phyloP scores from a whole-genome alignment of 2,888 invertebrate species.

The Vannuccia rotundouncinata region DNA sequence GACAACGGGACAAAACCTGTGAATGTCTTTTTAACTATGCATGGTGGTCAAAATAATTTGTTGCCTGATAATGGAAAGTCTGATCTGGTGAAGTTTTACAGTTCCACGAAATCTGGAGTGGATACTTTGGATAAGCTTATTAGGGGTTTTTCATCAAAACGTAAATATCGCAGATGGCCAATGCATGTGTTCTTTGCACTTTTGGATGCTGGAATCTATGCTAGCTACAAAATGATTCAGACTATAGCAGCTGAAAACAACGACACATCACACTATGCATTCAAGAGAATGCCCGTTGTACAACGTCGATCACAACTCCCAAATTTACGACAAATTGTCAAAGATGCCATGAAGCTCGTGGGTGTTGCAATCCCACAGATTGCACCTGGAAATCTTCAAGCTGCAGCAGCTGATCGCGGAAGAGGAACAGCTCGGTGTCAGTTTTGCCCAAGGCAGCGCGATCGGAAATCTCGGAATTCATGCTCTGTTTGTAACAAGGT shows the following conservation, averaged over 20 bases:
- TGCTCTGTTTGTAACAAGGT: too few species aligned
- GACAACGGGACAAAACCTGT: constrained; percentile 21
- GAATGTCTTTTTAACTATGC: constrained; percentile 18
- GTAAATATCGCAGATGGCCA: constrained; percentile 28
- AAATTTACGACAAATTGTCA: neutral
- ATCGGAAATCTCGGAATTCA: constrained; percentile 17
- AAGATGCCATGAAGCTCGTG: constrained; percentile 11
- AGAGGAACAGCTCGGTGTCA: neutral
- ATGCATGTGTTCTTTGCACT: neutral
- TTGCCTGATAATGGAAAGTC: neutral
- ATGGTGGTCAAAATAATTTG: neutral
- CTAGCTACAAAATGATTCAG: neutral
- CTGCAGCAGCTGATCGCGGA: too few species aligned
- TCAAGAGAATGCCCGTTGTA: constrained; percentile 13
- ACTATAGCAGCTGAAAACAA: neutral
- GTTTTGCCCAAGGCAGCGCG: constrained; percentile 34
- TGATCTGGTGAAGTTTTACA: neutral
- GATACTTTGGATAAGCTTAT: constrained; percentile 17
- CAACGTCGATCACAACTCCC: neutral
- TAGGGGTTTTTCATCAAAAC: neutral
- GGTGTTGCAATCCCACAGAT: neutral
- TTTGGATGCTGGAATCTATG: neutral
- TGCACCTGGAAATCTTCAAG: too few species aligned
- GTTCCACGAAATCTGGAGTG: constrained; percentile 1
- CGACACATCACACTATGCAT: neutral